Evolutionary conservation across 2,113 vertebrate species (phyloP).

Genomic region (Antechinus flavipes): DNA sequence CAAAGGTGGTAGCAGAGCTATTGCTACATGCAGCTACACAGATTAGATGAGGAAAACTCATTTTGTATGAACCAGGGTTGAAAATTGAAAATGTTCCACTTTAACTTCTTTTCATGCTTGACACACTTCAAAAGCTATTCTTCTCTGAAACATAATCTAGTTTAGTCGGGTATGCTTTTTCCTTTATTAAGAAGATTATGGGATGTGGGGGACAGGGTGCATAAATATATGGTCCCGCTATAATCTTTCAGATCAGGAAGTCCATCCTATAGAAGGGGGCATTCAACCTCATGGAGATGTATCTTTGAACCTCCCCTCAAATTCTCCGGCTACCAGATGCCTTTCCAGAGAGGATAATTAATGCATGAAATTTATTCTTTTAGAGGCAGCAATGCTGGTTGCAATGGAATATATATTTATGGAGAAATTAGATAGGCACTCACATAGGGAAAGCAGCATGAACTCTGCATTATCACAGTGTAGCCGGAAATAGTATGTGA

Average conservation of each 20-base stretch:
- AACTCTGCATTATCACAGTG: not conserved
- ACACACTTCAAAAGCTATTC: conserved; percentile 51
- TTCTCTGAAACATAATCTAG: conserved; percentile 64
- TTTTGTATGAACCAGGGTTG: conserved; percentile 45
- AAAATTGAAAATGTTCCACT: conserved; percentile 69
- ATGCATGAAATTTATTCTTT: conserved; percentile 22
- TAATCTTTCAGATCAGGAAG: conserved; percentile 29
- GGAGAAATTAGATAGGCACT: conserved; percentile 39
- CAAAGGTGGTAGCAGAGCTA: conserved; percentile 17
- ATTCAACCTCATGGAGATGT: not conserved
- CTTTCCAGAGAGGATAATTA: conserved; percentile 54
- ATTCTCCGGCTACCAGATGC: not conserved
- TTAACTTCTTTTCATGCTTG: conserved; percentile 62
- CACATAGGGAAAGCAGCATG: not conserved
- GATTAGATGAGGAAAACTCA: conserved; percentile 50
- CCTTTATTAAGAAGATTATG: conserved; percentile 54
- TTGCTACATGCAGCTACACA: not conserved
- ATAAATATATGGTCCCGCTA: conserved; percentile 18
- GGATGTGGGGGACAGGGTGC: conserved; percentile 27
- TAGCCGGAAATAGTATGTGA: not conserved
- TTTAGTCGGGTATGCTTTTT: conserved; percentile 37
- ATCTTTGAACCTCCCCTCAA: not conserved
- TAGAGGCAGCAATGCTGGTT: conserved; percentile 1
- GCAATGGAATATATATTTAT: not conserved
- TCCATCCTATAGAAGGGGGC: conserved; percentile 31